Evolutionary conservation across 1,140 invertebrate species (phyloP), one percentile per base, ranked within the genome.

Genomic region (Glossosoma conforme): DNA sequence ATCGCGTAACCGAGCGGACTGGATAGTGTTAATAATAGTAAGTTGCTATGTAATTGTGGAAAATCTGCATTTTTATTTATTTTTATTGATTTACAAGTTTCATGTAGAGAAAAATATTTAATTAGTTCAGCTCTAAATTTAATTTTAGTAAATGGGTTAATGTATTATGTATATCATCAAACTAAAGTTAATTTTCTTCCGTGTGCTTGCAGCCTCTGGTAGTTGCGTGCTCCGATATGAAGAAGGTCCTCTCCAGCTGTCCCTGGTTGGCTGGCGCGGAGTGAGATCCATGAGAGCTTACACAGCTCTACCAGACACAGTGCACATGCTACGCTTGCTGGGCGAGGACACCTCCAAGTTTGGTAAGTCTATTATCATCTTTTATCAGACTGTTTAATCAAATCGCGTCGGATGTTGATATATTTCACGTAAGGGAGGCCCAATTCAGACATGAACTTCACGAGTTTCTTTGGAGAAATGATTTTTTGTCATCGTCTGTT

Each of bases 201-300:
- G 25, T 44, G 10, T 9, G 14, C 2, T 22, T 46, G 36, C 60
- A 87, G 84, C 75, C 14, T 76, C 81, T 10, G 87, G 87, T 42
- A 89, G 87, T 69, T 89, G 87, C 66, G 77, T 90, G 42, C 64
- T 91, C 2, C 70, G 86, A 56, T 88, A 84, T 53, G 40, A 76
- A 50, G 84, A 86, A 58, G 59, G 76, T 33, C 64, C 68, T 14
- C 74, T 88, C 36, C 75, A 76, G 4, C 69, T 95, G 18, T 77
- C 83, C 19, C 68, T 96, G 32, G 91, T 91, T 43, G 93, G 91
- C 0, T 97, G 93, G 92, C 81, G 86, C 60, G 93, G 93, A n/a
- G 86, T 82, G 8, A 83, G 81, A 50, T 91, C 91, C 4, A 66
- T 94, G 18, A 77, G 92, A 22, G 89, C 87, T 11, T 97, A 96